phyloP scores from a whole-genome alignment of 2,113 vertebrate species.

The Caretta caretta region DNA sequence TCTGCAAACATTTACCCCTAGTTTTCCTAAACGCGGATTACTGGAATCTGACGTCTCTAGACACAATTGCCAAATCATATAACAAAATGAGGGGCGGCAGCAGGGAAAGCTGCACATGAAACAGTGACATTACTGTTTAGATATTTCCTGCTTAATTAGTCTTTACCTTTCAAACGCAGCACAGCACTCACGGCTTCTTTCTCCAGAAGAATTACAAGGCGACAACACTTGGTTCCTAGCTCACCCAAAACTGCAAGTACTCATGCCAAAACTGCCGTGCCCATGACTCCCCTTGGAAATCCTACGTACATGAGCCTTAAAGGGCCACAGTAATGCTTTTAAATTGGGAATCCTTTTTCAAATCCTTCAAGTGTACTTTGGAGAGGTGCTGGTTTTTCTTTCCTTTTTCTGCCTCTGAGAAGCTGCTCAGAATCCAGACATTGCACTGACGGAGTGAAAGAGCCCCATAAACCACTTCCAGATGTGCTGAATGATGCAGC shows the following conservation, averaged over 20 bases:
- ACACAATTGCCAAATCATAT: conserved; percentile 20
- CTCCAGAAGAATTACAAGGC: conserved; percentile 63
- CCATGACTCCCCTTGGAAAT: conserved; percentile 66
- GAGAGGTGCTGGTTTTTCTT: conserved; percentile 64
- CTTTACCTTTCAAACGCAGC: conserved; percentile 80
- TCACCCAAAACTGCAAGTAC: conserved; percentile 43
- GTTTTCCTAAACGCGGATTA: conserved; percentile 32
- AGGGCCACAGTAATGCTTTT: conserved; percentile 56
- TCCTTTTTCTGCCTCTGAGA: conserved; percentile 54
- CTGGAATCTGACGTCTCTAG: conserved; percentile 18
- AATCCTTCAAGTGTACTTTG: conserved; percentile 63
- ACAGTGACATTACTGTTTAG: conserved; percentile 33
- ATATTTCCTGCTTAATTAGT: conserved; percentile 68
- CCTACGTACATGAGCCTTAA: conserved; percentile 34
- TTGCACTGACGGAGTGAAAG: conserved; percentile 47
- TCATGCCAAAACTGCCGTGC: conserved; percentile 48
- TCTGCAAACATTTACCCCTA: conserved; percentile 19
- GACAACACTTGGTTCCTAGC: conserved; percentile 49
- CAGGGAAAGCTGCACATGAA: conserved; percentile 33
- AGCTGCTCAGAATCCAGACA: conserved; percentile 56
- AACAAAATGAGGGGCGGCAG: conserved; percentile 58
- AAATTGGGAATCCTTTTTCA: conserved; percentile 45
- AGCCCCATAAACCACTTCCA: conserved; percentile 79
- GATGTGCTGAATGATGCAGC: conserved; percentile 71
- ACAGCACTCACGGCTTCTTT: conserved; percentile 37